Conservation (phyloP, 2,888 invertebrate species). For the Drosophila dives region DNA sequence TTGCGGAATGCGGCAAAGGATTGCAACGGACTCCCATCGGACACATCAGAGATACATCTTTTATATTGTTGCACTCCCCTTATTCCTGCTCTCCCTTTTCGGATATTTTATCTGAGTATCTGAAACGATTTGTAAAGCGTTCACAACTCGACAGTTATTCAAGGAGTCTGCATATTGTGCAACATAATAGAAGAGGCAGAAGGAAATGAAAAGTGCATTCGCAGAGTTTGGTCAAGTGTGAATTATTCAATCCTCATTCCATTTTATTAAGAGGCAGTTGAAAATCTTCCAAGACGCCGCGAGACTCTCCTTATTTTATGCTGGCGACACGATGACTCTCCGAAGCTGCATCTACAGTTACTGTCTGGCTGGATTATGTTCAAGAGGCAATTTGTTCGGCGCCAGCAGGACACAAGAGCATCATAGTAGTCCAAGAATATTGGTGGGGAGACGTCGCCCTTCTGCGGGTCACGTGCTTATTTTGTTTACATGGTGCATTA, state of each 20-base stretch:
- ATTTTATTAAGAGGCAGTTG: constrained; percentile 10
- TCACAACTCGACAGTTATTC: constrained; percentile 59
- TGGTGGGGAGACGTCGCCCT: constrained; percentile 11
- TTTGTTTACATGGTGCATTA: constrained; percentile 83
- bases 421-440: constrained; percentile 1
- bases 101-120: constrained; percentile 55
- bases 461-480: constrained; percentile 80
- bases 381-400: constrained; percentile 69
- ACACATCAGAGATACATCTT: constrained; percentile 42
- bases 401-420: constrained; percentile 45
- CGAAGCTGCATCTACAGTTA: constrained; percentile 34
- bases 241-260: constrained; percentile 46
- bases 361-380: constrained; percentile 53
- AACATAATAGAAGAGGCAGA: constrained; percentile 3
- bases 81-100: constrained; percentile 5
- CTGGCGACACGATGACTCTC: constrained; percentile 44
- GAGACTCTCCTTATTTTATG: constrained; percentile 49
- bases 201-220: constrained; percentile 32
- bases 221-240: constrained; percentile 42
- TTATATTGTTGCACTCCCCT: constrained; percentile 45
- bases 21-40: constrained; percentile 18
- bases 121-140: constrained; percentile 57
- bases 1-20: constrained; percentile 39
- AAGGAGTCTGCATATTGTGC: constrained; percentile 35
- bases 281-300: constrained; percentile 15